Conservation (phyloP, 2,888 invertebrate species). For the Tridacna gigas region DNA sequence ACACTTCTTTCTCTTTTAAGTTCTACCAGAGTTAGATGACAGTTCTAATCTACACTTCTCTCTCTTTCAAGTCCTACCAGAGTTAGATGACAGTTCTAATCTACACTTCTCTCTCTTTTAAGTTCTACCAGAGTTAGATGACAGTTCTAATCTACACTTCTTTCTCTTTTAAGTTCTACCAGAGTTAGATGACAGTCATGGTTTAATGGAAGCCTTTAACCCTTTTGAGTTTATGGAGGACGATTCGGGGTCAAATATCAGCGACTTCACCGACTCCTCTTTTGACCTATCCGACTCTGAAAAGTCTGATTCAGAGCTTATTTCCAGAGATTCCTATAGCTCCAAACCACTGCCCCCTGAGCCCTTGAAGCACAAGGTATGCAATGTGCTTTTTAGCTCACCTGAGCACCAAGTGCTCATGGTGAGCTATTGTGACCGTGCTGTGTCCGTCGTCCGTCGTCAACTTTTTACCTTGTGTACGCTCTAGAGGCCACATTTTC, state of each 20-base stretch:
- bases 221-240: constrained; percentile 26
- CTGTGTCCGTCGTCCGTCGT: not conserved
- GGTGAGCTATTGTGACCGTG: not conserved
- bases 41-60: too few species aligned
- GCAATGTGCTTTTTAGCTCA: not conserved
- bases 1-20: too few species aligned
- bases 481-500: not conserved
- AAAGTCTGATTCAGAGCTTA: constrained; percentile 1
- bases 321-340: constrained; percentile 32
- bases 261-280: constrained; percentile 44
- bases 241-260: constrained; percentile 37
- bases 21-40: too few species aligned
- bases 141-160: not conserved
- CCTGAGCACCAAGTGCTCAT: not conserved
- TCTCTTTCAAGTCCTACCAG: too few species aligned
- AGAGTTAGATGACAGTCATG: constrained; percentile 34
- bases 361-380: constrained; percentile 41
- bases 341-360: constrained; percentile 52
- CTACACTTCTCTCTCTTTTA: constrained; percentile 2
- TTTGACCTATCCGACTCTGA: constrained; percentile 39
- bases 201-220: constrained; percentile 27
- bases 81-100: too few species aligned
- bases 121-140: too few species aligned
- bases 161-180: constrained; percentile 37
- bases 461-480: not conserved